Conservation (phyloP, 2,888 invertebrate genomes). For the Lasioglossum vierecki region DNA sequence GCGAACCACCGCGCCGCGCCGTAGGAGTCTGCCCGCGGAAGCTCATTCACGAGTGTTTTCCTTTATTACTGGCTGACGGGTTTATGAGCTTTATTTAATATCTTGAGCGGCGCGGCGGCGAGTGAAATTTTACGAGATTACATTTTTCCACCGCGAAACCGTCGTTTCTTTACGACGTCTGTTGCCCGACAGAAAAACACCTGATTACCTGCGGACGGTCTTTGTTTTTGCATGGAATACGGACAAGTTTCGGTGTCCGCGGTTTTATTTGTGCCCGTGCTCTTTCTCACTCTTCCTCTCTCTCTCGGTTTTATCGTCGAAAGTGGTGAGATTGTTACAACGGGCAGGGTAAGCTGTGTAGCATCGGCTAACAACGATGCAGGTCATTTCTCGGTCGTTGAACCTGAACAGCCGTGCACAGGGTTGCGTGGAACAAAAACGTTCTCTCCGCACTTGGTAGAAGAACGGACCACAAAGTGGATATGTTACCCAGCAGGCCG, state of each 20-base stretch:
- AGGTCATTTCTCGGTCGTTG: slow-evolving; percentile 69
- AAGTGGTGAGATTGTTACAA: slow-evolving; percentile 12
- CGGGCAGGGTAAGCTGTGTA: not conserved
- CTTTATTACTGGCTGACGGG: slow-evolving; percentile 15
- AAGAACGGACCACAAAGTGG: slow-evolving; percentile 51
- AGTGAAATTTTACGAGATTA: slow-evolving; percentile 3
- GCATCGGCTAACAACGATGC: slow-evolving; percentile 47
- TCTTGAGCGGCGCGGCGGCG: slow-evolving; percentile 17
- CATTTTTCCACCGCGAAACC: not conserved
- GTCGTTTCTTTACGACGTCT: not conserved
- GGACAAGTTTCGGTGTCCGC: not conserved
- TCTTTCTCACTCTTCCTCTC: not conserved
- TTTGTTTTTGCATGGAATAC: not conserved
- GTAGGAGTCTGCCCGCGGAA: slow-evolving; percentile 46
- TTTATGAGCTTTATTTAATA: slow-evolving; percentile 38
- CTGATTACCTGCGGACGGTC: not conserved
- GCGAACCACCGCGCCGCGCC: not conserved
- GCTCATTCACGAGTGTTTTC: slow-evolving; percentile 31
- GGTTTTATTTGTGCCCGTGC: not conserved
- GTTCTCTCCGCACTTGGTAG: slow-evolving; percentile 13
- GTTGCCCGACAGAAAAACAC: not conserved
- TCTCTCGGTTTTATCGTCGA: not conserved
- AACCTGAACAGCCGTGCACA: slow-evolving; percentile 36
- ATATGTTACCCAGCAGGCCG: slow-evolving; percentile 21
- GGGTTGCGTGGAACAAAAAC: slow-evolving; percentile 59